Evolutionary conservation across 2,797 vertebrate genomes (phyloP), one percentile per base, ranked within the genome.

Genomic region (Chanos chanos): DNA sequence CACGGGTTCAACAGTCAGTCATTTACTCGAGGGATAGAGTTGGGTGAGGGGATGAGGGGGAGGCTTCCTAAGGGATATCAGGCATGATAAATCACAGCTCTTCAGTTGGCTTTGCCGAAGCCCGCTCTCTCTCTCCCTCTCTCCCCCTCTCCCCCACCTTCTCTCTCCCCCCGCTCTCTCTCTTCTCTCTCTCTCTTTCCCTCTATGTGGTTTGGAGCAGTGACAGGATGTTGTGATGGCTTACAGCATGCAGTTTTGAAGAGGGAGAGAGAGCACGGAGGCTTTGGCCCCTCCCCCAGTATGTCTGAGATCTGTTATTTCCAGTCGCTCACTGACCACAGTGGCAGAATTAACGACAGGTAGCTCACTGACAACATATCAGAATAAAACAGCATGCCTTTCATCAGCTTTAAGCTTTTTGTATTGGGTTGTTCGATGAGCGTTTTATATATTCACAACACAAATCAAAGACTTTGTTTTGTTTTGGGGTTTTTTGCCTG

Each of bases 341-440:
- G 36, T 25, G 6, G 30, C 49, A 13, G 36, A 27, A 62, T 43
- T 62, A 62, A 53, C 62, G 27, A 62, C 34, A 31, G 37, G 6
- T 51, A 50, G 27, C 68, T 18, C 52, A 5, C 59, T 7, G 15
- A 13, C 15, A 67, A 25, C 19, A 13, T 25, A 25, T 24, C 8
- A 21, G 28, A 54, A 30, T 31, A 45, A 39, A 37, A 47, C 16
- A 28, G 33, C 21, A 51, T 37, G 16, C 12, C 15, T 16, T 48
- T 30, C 45, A 30, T 45, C 8, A 64, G 48, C 24, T n/a, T n/a
- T n/a, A n/a, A n/a, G n/a, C n/a, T n/a, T n/a, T n/a, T n/a, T n/a
- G n/a, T n/a, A n/a, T n/a, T n/a, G n/a, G n/a, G n/a, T n/a, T n/a
- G n/a, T n/a, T n/a, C n/a, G n/a, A n/a, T n/a, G n/a, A n/a, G n/a